Base-by-base conservation (phyloP, 2,797 vertebrate genomes). In the Mormyrops boulengeri region DNA sequence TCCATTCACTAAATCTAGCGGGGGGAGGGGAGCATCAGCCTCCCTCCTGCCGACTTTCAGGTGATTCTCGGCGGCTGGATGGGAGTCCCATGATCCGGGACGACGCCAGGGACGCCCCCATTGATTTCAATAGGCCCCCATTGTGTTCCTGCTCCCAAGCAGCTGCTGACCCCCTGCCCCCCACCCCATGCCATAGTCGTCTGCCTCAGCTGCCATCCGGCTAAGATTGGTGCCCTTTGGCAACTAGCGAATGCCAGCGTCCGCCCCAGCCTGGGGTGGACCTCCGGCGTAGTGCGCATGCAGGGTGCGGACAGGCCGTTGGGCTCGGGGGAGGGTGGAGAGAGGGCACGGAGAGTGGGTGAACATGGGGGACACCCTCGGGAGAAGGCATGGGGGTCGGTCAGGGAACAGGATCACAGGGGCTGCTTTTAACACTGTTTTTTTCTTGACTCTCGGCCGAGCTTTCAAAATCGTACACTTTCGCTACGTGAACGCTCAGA, bases 71-170 rank as follows among this genome's bases (percentile, higher is more conserved):
- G 91, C 91, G 88, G 91, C 90, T 73, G 69, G 90, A 60, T 55
- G 77, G 89, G 89, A 88, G 89, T 84, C 50, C 88, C 89, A 77
- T 89, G 87, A 89, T 85, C 89, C 86, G 82, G 90, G 86, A 80
- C 85, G 82, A 53, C 89, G 89, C 80, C 89, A 89, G 69, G 88
- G 89, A 88, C 86, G 91, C 88, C 38, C 19, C 44, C 88, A 91
- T 90, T 91, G 92, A 92, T 93, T 92, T 91, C 92, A 93, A 92
- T 92, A 91, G 92, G 87, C 88, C 89, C 50, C 49, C 47, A 53
- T 84, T 73, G 49, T 34, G 44, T 60, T 88, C 69, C 38, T 55
- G 22, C 34, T 62, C 90, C 85, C 87, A 88, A 92, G 86, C 88
- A 90, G 89, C 89, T 90, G 84, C 84, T 92, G 87, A 89, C 91